A percentile compares a stretch with the other conserved stretches of the same genome.
phyloP scores from a whole-genome alignment of 1,140 invertebrate species.

The Penaeus chinensis region DNA sequence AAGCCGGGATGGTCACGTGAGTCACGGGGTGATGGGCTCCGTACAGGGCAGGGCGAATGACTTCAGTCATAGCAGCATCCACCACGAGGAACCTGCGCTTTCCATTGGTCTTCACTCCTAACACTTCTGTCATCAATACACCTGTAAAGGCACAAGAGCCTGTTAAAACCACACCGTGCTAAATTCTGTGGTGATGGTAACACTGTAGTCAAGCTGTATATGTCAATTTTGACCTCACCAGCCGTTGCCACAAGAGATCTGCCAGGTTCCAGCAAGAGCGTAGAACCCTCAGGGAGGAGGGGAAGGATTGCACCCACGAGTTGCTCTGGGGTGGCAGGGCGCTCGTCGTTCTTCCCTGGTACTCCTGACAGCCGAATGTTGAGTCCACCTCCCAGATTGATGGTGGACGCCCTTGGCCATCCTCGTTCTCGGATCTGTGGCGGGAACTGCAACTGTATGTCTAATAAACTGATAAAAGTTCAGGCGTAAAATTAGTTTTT shows the following conservation, averaged over 20 bases:
- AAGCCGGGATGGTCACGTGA: neutral
- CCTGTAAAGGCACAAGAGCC: neutral
- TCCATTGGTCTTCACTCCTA: conserved; percentile 36
- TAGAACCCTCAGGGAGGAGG: neutral
- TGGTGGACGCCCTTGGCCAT: conserved; percentile 9
- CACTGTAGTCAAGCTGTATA: neutral
- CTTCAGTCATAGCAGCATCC: conserved; percentile 47
- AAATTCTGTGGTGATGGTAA: no score
- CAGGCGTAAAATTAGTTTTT: no score
- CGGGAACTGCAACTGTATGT: no score
- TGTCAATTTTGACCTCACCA: neutral
- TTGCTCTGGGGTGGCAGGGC: neutral
- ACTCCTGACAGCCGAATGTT: neutral
- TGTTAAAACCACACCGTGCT: no score
- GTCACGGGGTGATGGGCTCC: conserved; percentile 3
- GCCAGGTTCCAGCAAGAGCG: conserved; percentile 40
- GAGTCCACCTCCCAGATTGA: conserved; percentile 45
- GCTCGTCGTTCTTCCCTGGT: neutral
- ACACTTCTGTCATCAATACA: conserved; percentile 35
- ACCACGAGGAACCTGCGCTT: conserved; percentile 22
- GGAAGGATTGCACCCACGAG: conserved; percentile 14
- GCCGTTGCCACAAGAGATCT: conserved; percentile 37
- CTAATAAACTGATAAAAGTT: no score
- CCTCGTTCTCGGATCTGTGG: conserved; percentile 27
- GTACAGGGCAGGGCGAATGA: conserved; percentile 47